These are phyloP conservation scores for Aurelia sp. DNA, from an alignment of 30 jellyfish, hydroid and myxozoan genomes.

Conservation along the genomic window DNA sequence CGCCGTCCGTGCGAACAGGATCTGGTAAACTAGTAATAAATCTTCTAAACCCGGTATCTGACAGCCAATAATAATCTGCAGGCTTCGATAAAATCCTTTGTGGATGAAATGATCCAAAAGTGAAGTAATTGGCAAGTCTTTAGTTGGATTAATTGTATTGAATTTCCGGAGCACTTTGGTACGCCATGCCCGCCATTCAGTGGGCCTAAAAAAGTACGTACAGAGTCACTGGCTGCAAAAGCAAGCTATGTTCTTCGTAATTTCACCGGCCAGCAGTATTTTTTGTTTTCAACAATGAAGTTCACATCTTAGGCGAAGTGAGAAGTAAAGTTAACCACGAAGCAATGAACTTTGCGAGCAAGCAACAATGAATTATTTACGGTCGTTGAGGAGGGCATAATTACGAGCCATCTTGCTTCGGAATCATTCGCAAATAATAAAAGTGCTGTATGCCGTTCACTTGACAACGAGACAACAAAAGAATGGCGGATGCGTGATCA, in stretches of 20 bases:
- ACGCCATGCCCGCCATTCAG: neutral
- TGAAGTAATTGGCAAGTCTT: no score
- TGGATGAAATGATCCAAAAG: no score
- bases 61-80: no score
- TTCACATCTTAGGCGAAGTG: neutral
- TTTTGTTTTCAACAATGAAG: neutral
- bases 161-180: neutral
- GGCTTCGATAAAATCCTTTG: no score
- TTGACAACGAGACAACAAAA: conserved; percentile 69
- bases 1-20: no score
- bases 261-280: neutral
- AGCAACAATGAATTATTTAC: neutral
- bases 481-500: neutral
- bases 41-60: no score
- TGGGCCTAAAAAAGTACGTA: neutral
- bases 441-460: conserved; percentile 36
- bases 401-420: neutral
- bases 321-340: neutral
- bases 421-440: neutral
- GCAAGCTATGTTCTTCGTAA: neutral
- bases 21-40: no score
- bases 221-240: no score
- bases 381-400: no score
- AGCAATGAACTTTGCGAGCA: neutral
- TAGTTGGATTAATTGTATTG: no score